These are phyloP conservation scores for Clamator glandarius DNA, from an alignment of 2,797 vertebrate species.

Conservation along the genomic window DNA sequence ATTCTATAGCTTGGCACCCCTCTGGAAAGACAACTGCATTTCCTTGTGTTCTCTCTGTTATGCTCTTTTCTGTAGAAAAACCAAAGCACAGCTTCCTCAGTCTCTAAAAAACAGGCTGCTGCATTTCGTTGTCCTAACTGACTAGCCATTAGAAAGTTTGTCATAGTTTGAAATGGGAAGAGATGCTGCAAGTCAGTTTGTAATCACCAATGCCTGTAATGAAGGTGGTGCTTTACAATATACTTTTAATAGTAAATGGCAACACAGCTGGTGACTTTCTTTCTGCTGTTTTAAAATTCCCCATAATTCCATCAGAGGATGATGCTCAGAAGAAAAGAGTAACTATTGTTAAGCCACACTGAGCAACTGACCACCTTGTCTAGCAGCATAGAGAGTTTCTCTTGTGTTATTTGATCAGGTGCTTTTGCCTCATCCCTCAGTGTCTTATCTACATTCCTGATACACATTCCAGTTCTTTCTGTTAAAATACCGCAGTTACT, in stretches of 20 bases:
- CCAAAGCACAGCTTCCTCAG: neutral
- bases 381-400: neutral
- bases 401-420: neutral
- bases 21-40: neutral
- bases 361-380: neutral
- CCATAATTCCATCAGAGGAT: neutral
- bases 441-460: conserved; percentile 14
- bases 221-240: neutral
- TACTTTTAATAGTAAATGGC: neutral
- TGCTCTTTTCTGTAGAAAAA: conserved; percentile 1
- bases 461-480: neutral
- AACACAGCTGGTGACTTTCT: neutral
- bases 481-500: conserved; percentile 11
- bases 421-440: neutral
- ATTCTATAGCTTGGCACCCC: neutral
- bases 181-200: neutral
- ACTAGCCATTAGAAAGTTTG: neutral
- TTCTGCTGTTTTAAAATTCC: neutral
- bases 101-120: neutral
- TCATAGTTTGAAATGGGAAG: neutral
- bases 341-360: neutral
- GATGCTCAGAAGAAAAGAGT: neutral
- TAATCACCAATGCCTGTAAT: neutral
- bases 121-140: neutral
- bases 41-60: neutral